Conservation (phyloP, 2,888 invertebrate species). For the Drosophila phalerata region DNA sequence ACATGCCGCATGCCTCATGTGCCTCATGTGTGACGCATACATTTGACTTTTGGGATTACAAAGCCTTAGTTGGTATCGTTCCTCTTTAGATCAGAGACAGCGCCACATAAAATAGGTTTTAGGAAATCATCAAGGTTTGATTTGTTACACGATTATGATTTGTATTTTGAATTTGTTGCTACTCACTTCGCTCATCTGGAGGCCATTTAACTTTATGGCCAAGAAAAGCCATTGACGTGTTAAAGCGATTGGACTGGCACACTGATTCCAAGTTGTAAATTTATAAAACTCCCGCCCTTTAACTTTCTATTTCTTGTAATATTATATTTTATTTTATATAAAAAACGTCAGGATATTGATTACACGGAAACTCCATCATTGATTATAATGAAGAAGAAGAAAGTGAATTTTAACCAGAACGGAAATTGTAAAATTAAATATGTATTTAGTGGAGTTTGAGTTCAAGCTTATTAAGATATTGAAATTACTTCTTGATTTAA, state of each 20-base stretch:
- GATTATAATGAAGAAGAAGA: too few relatives aligned
- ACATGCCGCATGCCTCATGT: constrained; percentile 8
- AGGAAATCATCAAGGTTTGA: constrained; percentile 57
- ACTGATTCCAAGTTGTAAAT: constrained; percentile 21
- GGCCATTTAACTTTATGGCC: constrained; percentile 43
- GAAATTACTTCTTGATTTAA: neutral
- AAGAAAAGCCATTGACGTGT: constrained; percentile 28
- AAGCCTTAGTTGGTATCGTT: constrained; percentile 29
- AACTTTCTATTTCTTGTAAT: too few relatives aligned
- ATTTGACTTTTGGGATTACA: constrained; percentile 48
- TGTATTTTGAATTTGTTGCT: constrained; percentile 55
- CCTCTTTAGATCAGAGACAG: constrained; percentile 41
- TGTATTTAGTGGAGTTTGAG: neutral
- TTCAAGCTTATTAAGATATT: constrained; percentile 7
- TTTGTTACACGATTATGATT: constrained; percentile 74
- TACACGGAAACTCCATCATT: too few relatives aligned
- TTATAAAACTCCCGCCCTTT: neutral
- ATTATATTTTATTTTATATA: too few relatives aligned
- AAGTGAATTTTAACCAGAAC: neutral
- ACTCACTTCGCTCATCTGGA: constrained; percentile 30
- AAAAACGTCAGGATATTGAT: too few relatives aligned
- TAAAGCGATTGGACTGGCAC: constrained; percentile 30
- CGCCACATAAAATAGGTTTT: constrained; percentile 58
- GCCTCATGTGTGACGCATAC: constrained; percentile 21
- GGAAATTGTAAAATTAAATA: constrained; percentile 13